Evolutionary conservation across 2,113 vertebrate species (phyloP), one percentile per base, ranked within the genome.

Genomic region (Sphaerodactylus townsendi): DNA sequence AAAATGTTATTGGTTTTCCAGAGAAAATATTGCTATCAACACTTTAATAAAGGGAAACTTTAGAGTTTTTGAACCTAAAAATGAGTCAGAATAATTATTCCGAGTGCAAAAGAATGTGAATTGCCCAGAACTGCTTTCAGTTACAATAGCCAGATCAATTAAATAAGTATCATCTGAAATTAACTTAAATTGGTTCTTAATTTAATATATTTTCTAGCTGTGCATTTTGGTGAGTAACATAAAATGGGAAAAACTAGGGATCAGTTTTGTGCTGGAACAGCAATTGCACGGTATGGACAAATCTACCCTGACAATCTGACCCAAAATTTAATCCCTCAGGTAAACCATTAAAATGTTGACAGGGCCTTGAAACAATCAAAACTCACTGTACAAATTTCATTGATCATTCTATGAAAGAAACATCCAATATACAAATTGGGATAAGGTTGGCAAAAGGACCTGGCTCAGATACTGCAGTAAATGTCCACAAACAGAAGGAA

Each of bases 71-170:
- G 81, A 78, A 77, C 64, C 77, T 92, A 91, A 90, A 92, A 92
- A 92, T 50, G 82, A 88, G 74, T 77, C 72, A 91, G n/a, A 83
- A 88, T 90, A 93, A 77, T 83, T 72, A 23, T 62, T 90, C 89
- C 88, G 84, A 91, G 59, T 37, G 88, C 83, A 92, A 87, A 64
- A 83, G 85, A 81, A 71, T 71, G 78, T 83, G 90, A 93, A 91
- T 94, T 87, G 90, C 88, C 87, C 48, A 86, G 86, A 94, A 90
- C 74, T 75, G 88, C 90, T 89, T 92, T 94, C 88, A 89, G 76
- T 95, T 92, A 88, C 4, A 91, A 91, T 86, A 87, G 88, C 78
- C 73, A 88, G 89, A 94, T 89, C 92, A 91, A 70, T 92, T 93
- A 92, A 79, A 87, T 92, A 87, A 90, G 87, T 90, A 91, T 76